Evolutionary conservation across 2,113 vertebrate species (phyloP).

Genomic region (Casuarius casuarius): DNA sequence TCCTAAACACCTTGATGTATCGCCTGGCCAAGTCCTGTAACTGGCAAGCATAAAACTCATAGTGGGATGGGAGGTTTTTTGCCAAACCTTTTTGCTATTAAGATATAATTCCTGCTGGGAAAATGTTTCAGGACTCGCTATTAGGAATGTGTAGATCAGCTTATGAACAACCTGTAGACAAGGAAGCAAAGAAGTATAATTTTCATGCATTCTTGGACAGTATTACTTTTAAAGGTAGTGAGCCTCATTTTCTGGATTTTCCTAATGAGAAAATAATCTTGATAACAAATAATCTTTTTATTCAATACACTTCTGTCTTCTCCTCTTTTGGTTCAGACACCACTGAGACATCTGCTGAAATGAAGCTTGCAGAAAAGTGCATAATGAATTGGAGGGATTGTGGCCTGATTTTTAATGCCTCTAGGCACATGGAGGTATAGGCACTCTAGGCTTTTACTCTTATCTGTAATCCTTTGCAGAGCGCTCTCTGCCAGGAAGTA

Average conservation of each 20-base stretch:
- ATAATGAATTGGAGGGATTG: background rate
- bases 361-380: background rate
- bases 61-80: background rate
- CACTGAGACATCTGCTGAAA: background rate
- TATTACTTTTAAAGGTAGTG: background rate
- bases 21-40: background rate
- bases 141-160: background rate
- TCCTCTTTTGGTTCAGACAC: background rate
- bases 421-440: background rate
- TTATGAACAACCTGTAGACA: background rate
- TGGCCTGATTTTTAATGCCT: background rate
- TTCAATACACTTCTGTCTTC: background rate
- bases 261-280: background rate
- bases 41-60: background rate
- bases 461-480: background rate
- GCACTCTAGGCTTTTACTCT: background rate
- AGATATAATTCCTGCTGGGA: background rate
- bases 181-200: background rate
- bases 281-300: background rate
- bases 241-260: background rate
- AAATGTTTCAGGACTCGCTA: background rate
- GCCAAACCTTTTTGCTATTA: background rate
- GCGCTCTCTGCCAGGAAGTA: background rate
- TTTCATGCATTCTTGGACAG: background rate
- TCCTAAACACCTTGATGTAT: background rate